Percentiles rank a stretch among this genome's conserved stretches.
Evolutionary conservation across 1,140 invertebrate genomes (phyloP).

Genomic region (Pygmarrhopalites habei): DNA sequence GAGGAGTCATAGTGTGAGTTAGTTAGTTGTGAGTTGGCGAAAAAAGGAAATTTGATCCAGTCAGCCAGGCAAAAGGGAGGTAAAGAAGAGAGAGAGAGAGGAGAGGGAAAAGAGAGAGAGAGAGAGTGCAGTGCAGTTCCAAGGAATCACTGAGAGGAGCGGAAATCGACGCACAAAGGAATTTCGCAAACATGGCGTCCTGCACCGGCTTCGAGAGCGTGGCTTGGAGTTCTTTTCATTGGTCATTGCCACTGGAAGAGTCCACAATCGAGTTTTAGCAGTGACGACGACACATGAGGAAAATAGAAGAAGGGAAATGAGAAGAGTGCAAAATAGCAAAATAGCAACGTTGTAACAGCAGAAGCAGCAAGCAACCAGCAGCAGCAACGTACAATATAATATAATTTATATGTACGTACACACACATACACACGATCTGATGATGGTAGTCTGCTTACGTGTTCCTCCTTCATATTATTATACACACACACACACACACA

Average conservation of each 20-base stretch:
- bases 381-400: no score
- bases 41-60: constrained; percentile 1
- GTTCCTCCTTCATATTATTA: no score
- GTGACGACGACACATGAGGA: no score
- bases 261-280: constrained; percentile 14
- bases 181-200: constrained; percentile 36
- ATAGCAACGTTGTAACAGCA: no score
- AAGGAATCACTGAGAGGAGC: not conserved
- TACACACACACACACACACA: no score
- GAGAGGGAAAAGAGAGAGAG: no score
- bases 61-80: not conserved
- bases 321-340: constrained; percentile 5
- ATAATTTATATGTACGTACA: no score
- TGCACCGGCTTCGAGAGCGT: constrained; percentile 29
- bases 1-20: no score
- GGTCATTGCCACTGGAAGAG: constrained; percentile 35
- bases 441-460: no score
- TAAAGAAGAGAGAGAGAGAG: not conserved
- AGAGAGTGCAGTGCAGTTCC: constrained; percentile 1
- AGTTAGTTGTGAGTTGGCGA: no score
- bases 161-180: constrained; percentile 30
- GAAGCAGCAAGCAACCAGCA: no score
- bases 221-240: constrained; percentile 30
- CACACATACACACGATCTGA: no score
- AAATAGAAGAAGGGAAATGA: not conserved